Conservation (phyloP, 2,797 vertebrate species). For the Helarctos malayanus region DNA sequence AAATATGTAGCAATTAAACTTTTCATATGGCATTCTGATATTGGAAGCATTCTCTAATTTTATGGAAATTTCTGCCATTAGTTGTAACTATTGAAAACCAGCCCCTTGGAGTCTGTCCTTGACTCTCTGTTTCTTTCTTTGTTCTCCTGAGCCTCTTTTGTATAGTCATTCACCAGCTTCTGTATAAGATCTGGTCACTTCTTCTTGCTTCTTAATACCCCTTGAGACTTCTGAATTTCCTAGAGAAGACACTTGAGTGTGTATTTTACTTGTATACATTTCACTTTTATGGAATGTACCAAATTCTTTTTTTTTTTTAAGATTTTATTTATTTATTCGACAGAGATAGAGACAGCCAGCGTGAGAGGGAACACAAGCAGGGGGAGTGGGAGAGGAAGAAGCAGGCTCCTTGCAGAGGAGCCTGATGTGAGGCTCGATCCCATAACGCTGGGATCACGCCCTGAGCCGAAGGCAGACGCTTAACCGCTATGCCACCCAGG, state of each 20-base stretch:
- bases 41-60: neutral
- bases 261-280: neutral
- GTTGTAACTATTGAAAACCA: neutral
- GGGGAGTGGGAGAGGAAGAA: too few relatives aligned
- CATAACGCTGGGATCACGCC: too few relatives aligned
- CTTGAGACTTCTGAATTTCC: neutral
- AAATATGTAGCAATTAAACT: neutral
- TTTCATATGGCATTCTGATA: neutral
- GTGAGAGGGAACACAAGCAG: too few relatives aligned
- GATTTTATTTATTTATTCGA: too few relatives aligned
- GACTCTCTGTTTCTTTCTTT: neutral
- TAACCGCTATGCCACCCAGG: too few relatives aligned
- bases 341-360: too few relatives aligned
- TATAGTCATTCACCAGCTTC: neutral
- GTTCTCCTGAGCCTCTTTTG: neutral
- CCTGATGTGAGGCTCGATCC: too few relatives aligned
- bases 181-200: neutral
- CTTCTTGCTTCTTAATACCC: neutral
- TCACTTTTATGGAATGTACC: neutral
- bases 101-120: neutral
- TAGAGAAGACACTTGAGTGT: neutral
- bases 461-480: too few relatives aligned
- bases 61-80: neutral
- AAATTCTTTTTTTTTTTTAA: neutral
- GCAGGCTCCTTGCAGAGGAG: too few relatives aligned